Conservation (phyloP, 2,888 invertebrate genomes). For the Labia minor region DNA sequence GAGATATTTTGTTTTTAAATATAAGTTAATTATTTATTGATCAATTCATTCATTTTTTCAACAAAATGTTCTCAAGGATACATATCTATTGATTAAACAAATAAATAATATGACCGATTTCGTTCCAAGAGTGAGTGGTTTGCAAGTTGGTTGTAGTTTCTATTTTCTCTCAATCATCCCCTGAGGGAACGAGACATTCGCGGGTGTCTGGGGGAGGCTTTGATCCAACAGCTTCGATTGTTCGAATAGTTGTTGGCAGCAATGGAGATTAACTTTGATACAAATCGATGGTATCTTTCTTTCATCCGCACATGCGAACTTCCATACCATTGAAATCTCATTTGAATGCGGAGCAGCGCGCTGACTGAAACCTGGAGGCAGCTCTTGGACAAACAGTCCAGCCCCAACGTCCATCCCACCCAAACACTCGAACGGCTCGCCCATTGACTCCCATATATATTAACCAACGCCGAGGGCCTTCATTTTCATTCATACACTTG, state of each 20-base stretch:
- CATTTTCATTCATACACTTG: background rate
- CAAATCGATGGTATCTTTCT: background rate
- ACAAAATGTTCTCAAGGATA: no score
- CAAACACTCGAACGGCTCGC: background rate
- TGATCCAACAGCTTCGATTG: background rate
- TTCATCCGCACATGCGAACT: background rate
- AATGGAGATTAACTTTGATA: constrained; percentile 13
- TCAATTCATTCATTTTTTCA: no score
- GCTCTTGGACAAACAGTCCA: background rate
- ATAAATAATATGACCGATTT: no score
- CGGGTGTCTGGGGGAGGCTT: background rate
- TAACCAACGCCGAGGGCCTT: background rate
- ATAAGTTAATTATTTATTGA: no score
- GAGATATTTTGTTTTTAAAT: no score
- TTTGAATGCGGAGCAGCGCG: background rate
- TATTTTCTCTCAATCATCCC: no score
- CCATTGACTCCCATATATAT: constrained; percentile 1
- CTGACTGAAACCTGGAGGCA: background rate
- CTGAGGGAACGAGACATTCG: background rate
- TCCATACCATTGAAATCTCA: background rate
- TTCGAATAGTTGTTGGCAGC: constrained; percentile 7
- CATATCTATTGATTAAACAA: no score
- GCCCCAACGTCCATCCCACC: background rate
- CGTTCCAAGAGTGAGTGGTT: no score
- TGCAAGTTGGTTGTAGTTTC: no score